Evolutionary conservation across 2,113 vertebrate species (phyloP), one percentile per base, ranked within the genome.

Genomic region (Heterotis niloticus): DNA sequence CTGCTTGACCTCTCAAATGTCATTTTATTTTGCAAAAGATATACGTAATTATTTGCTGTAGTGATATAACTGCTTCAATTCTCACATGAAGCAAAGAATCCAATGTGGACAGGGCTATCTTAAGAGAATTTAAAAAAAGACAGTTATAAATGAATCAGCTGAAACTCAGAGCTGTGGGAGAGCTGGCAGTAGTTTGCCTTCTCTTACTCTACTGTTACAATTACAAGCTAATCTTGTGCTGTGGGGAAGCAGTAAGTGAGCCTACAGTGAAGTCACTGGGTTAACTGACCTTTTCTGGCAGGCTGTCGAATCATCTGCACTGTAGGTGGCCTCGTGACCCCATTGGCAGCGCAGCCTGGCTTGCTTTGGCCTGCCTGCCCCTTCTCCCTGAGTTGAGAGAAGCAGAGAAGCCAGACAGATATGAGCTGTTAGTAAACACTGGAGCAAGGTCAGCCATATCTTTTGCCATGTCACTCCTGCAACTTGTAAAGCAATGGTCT

Each of bases 231-330:
- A 44, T 44, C 34, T 44, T 44, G 7, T 44, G 34, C 2, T 44
- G 34, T 7, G 7, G 34, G 7, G 34, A 44, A 7, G 7, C 34
- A 44, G 34, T 44, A 44, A 44, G 2, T 44, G 34, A 44, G 34
- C 34, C 34, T 44, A 44, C 2, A 44, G 34, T 44, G 3, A 44
- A 44, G 34, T 44, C 34, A 44, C 34, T 44, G 34, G 34, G 34
- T 44, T 2, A 44, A 57, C 83, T 90, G 86, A 97, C 96, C 95
- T 94, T 94, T 95, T 76, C 83, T 86, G 78, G 87, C 18, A 4
- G 87, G 84, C 13, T 87, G 81, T n/a, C 76, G 87, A 62, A 87
- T 69, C 68, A 86, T 90, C 80, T 86, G 92, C 74, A 90, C 81
- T 9, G 89, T 34, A 28, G 90, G 84, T 16, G 90, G 75, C 82